These are phyloP conservation scores for Anarsia innoxiella DNA, from an alignment of 2,888 invertebrate genomes.

Conservation along the genomic window DNA sequence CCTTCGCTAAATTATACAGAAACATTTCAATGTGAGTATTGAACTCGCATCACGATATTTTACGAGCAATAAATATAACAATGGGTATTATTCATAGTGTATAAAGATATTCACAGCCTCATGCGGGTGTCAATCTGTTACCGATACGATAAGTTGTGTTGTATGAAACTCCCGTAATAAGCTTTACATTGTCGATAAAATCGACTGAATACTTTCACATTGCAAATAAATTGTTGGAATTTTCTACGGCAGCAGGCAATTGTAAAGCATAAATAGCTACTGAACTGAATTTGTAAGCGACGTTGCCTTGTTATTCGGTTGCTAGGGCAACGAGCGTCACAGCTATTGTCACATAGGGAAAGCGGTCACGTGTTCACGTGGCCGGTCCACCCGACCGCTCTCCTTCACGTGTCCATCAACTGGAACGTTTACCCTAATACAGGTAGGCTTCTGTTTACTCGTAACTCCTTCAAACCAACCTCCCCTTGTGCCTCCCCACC, in stretches of 20 bases:
- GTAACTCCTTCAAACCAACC: slow-evolving; percentile 40
- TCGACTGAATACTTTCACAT: slow-evolving; percentile 1
- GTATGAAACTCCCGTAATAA: slow-evolving; percentile 24
- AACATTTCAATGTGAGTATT: slow-evolving; percentile 50
- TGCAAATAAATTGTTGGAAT: slow-evolving; percentile 10
- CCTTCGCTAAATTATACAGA: slow-evolving; percentile 48
- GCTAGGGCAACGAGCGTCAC: slow-evolving; percentile 6
- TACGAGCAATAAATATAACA: slow-evolving; percentile 55
- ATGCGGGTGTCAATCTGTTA: slow-evolving; percentile 41
- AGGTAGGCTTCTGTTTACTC: slow-evolving; percentile 46
- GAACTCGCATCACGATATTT: slow-evolving; percentile 45
- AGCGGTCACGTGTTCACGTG: slow-evolving; percentile 43
- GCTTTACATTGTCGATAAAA: slow-evolving; percentile 17
- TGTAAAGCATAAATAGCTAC: no score
- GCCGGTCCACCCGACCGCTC: slow-evolving; percentile 22
- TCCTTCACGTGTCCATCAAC: slow-evolving; percentile 27
- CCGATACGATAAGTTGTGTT: slow-evolving; percentile 28
- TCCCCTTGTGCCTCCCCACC: slow-evolving; percentile 13
- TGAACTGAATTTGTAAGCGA: slow-evolving; percentile 14
- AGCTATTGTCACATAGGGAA: slow-evolving; percentile 14
- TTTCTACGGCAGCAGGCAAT: background rate
- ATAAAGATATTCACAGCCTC: slow-evolving; percentile 45
- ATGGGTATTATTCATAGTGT: slow-evolving; percentile 43
- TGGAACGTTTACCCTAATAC: slow-evolving; percentile 20
- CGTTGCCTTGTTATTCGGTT: slow-evolving; percentile 1